Base-by-base conservation (phyloP, 2,113 vertebrate genomes). In the Leucoraja erinaceus region DNA sequence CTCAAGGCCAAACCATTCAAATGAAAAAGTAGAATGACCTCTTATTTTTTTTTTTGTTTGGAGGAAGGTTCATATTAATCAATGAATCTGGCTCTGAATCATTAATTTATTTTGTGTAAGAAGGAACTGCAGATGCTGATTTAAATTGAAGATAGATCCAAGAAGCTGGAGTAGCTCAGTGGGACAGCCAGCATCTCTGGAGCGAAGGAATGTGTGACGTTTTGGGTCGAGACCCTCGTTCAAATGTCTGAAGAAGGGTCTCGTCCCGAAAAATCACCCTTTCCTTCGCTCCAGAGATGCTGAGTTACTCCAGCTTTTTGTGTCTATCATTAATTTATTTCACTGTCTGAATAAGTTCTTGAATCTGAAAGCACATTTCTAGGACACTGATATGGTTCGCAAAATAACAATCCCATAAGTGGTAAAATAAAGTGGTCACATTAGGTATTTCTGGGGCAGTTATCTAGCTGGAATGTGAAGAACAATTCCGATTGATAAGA, bases 1-100 rank as follows among this genome's bases (percentile, higher is more conserved):
- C 38, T 74, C 68, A 91, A 91, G 90, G 66, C 68, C 16, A 47
- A 33, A 54, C 66, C 66, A 91, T 72, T 91, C 90, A 91, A 72
- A 54, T 91, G 33, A 91, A 91, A 91, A 91, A 54, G 68, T 63
- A 22, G 81, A 59, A 56, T 54, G 38, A 84, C 20, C 25, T 59
- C 81, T 91, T 38, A 88, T 28, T 63, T 61, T 61, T 61, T 61
- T 81, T 88, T 72, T 86, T 86, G 20, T 88, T 28, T 63, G 59
- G 83, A 66, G 83, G 59, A 28, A 88, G 83, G 28, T n/a, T 63
- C 5, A 61, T 14, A 88, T 63, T 88, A 88, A 88, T 88, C 83
- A 88, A 63, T 63, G 83, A n/a, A 63, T 63, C 28, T 18, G 83
- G 63, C 59, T 63, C 59, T n/a, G 83, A 61, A n/a, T 88, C 83